Conservation (phyloP, 1,140 invertebrate genomes). For the Drosophila punjabiensis region DNA sequence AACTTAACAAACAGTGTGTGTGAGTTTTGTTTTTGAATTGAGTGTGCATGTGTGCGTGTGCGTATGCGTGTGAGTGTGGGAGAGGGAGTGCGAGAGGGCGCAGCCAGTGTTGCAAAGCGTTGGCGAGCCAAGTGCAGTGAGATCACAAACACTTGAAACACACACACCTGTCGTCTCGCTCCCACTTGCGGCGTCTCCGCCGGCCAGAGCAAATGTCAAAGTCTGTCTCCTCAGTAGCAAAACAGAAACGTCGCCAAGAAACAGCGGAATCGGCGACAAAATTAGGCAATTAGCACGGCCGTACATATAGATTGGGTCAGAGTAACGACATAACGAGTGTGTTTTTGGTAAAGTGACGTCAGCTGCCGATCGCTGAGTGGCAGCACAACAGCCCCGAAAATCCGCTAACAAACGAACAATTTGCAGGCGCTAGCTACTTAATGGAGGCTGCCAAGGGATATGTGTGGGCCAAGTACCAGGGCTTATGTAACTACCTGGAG, state of each 20-base stretch:
- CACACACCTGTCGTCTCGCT: conserved; percentile 40
- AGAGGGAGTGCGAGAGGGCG: conserved; percentile 6
- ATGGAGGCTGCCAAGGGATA: conserved; percentile 60
- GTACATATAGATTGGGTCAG: conserved; percentile 47
- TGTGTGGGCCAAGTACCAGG: conserved; percentile 65
- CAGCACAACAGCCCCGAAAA: conserved; percentile 40
- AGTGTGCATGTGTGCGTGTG: conserved; percentile 28
- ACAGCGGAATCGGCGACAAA: conserved; percentile 60
- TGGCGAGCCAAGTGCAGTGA: conserved; percentile 29
- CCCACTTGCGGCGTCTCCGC: conserved; percentile 42
- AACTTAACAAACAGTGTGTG: conserved; percentile 42
- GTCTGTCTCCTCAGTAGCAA: conserved; percentile 55
- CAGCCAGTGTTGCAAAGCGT: conserved; percentile 63
- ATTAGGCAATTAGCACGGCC: conserved; percentile 41
- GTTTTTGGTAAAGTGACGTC: conserved; percentile 40
- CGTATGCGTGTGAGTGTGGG: conserved; percentile 18
- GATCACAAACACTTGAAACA: conserved; percentile 35
- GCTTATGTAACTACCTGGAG: conserved; percentile 83
- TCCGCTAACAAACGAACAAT: conserved; percentile 42
- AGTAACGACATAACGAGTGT: conserved; percentile 32
- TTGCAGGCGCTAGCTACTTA: conserved; percentile 65
- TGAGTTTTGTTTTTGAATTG: conserved; percentile 39
- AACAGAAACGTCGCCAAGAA: conserved; percentile 50
- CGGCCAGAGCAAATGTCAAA: conserved; percentile 57
- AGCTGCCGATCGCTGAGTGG: conserved; percentile 3